Conservation (phyloP, 2,888 invertebrate genomes). For the Apamea crenata region DNA sequence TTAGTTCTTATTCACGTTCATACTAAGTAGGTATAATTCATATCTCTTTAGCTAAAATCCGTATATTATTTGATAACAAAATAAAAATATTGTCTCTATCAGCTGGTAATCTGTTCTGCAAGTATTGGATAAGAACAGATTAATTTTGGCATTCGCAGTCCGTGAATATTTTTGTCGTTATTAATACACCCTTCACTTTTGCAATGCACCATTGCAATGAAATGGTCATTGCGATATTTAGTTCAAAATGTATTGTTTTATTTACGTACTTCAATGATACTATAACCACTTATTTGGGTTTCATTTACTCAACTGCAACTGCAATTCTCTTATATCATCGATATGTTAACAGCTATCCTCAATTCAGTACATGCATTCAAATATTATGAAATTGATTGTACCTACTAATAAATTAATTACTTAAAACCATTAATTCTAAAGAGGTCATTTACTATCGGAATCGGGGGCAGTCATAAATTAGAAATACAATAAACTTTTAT, state of each 20-base stretch:
- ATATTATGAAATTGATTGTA: conserved; percentile 24
- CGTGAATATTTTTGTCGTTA: conserved; percentile 34
- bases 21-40: conserved; percentile 7
- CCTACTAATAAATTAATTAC: conserved; percentile 30
- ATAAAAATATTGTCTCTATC: conserved; percentile 3
- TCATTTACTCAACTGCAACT: conserved; percentile 18
- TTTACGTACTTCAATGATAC: neutral
- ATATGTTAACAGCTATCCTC: conserved; percentile 20
- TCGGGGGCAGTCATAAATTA: conserved; percentile 53
- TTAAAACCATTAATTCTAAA: conserved; percentile 37
- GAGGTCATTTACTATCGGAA: conserved; percentile 51
- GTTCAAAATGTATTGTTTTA: conserved; percentile 16
- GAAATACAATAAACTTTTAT: conserved; percentile 56
- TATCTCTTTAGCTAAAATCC: conserved; percentile 17
- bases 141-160: conserved; percentile 14
- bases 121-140: conserved; percentile 29
- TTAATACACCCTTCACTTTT: conserved; percentile 50
- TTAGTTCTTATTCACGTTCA: neutral
- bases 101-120: conserved; percentile 12
- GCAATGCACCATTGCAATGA: conserved; percentile 30
- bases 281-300: conserved; percentile 7
- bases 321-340: neutral
- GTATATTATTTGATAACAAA: conserved; percentile 27
- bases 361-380: conserved; percentile 14
- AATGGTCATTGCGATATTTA: conserved; percentile 34